Base-by-base conservation (phyloP, 2,113 vertebrate species). In the Orycteropus afer region DNA sequence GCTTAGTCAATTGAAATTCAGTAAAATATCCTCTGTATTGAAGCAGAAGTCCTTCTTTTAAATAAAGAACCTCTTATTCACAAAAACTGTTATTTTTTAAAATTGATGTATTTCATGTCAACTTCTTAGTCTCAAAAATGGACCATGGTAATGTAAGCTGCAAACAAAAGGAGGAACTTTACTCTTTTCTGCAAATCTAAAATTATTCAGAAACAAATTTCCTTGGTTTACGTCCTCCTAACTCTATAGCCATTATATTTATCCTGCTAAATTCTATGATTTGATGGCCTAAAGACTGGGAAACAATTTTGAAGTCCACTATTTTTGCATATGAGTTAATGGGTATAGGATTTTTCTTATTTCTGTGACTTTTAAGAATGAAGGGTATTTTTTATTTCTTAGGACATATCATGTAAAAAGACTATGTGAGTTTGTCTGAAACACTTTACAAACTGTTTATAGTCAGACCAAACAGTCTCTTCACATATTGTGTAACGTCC, bases 11-110 rank as follows among this genome's bases (percentile, higher is more conserved):
- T 5, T 93, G 71, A 94, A 87, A 85, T 74, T 79, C 49, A 32
- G 49, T 22, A 93, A 92, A 97, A 95, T 59, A 5, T 40, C 77
- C 27, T 67, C 45, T 97, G 76, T 89, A 55, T 91, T 89, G 71
- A 95, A 96, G 84, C 71, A 74, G 86, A 63, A 59, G 69, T 47
- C 76, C 40, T 1, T 65, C 27, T 90, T 97, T 82, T 77, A 71
- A 93, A 79, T 85, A 40, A 90, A 76, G n/a, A 69, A 84, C 13
- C n/a, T 27, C 78, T 86, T 82, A 97, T 91, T 94, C 76, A 83
- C 57, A 82, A 95, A 91, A 97, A 88, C 82, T 53, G 82, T 55
- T 96, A 92, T 71, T 90, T 96, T 61, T 53, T 91, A 88, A 95
- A 95, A 49, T 42, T 7, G 2, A 32, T 51, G 18, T 51, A 40